These are phyloP conservation scores for Deilephila elpenor DNA, from an alignment of 2,888 invertebrate species.

Conservation along the genomic window DNA sequence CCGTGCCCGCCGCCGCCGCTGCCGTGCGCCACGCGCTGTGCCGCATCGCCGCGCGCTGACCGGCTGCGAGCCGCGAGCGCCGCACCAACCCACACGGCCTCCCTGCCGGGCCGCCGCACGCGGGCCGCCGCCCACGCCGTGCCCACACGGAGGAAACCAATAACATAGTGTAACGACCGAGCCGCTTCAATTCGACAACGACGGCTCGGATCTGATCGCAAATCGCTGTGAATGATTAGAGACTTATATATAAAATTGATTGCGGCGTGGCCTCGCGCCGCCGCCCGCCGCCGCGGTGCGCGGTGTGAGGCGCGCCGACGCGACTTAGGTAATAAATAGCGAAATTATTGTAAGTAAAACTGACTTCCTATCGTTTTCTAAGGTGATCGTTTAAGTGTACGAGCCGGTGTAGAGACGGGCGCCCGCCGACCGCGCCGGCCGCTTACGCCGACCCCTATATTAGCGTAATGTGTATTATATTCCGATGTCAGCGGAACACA, in stretches of 20 bases:
- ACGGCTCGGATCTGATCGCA: slow-evolving; percentile 39
- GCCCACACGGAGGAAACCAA: slow-evolving; percentile 12
- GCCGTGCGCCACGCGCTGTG: slow-evolving; percentile 75
- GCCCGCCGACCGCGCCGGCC: slow-evolving; percentile 34
- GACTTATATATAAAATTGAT: slow-evolving; percentile 74
- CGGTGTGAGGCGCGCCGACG: slow-evolving; percentile 44
- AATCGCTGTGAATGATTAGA: slow-evolving; percentile 63
- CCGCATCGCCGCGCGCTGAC: slow-evolving; percentile 71
- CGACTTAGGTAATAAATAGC: slow-evolving; percentile 76
- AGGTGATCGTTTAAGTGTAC: slow-evolving; percentile 54
- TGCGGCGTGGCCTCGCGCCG: slow-evolving; percentile 56
- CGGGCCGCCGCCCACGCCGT: slow-evolving; percentile 35
- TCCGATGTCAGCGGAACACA: slow-evolving; percentile 28
- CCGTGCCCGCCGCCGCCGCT: slow-evolving; percentile 76
- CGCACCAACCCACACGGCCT: slow-evolving; percentile 29
- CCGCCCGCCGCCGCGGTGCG: slow-evolving; percentile 47
- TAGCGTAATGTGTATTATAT: slow-evolving; percentile 32
- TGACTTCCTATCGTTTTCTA: slow-evolving; percentile 83
- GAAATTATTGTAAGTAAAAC: slow-evolving; percentile 79
- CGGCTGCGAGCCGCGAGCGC: slow-evolving; percentile 48
- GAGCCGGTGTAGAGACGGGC: slow-evolving; percentile 21
- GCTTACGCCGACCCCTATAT: slow-evolving; percentile 50
- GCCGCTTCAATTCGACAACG: slow-evolving; percentile 46
- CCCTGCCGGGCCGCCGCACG: slow-evolving; percentile 14
- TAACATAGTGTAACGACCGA: slow-evolving; percentile 32